Conservation (phyloP, 2,888 invertebrate genomes). For the Drosophila diplacantha region DNA sequence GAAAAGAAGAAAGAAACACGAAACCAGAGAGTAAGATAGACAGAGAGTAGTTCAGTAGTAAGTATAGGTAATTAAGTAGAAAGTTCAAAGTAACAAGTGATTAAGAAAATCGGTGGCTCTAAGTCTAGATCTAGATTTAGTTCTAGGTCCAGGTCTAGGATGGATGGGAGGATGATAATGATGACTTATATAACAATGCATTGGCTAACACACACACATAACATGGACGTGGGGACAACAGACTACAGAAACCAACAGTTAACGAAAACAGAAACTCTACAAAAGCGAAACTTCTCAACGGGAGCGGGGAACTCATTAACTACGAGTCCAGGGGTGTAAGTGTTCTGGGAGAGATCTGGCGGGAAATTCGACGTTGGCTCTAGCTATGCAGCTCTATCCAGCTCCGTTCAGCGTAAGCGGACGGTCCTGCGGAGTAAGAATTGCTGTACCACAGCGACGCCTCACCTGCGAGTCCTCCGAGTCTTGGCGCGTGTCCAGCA, state of each 20-base stretch:
- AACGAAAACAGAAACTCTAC: conserved; percentile 37
- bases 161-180: conserved; percentile 5
- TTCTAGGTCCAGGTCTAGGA: not conserved
- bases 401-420: not conserved
- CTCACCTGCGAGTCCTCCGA: conserved; percentile 78
- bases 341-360: conserved; percentile 33
- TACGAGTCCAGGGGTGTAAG: conserved; percentile 24
- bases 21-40: conserved; percentile 66
- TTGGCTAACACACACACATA: conserved; percentile 33
- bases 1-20: conserved; percentile 58
- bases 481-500: conserved; percentile 87
- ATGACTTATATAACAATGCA: conserved; percentile 29
- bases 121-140: not conserved
- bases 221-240: conserved; percentile 22
- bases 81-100: conserved; percentile 37
- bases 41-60: conserved; percentile 41
- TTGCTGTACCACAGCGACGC: conserved; percentile 2
- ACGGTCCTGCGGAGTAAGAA: conserved; percentile 9
- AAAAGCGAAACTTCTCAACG: conserved; percentile 29
- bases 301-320: conserved; percentile 27
- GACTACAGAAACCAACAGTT: conserved; percentile 34
- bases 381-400: conserved; percentile 12
- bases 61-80: conserved; percentile 19
- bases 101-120: conserved; percentile 12
- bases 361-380: conserved; percentile 29